Conservation (phyloP, 2,888 invertebrate species). For the Leuctra nigra region DNA sequence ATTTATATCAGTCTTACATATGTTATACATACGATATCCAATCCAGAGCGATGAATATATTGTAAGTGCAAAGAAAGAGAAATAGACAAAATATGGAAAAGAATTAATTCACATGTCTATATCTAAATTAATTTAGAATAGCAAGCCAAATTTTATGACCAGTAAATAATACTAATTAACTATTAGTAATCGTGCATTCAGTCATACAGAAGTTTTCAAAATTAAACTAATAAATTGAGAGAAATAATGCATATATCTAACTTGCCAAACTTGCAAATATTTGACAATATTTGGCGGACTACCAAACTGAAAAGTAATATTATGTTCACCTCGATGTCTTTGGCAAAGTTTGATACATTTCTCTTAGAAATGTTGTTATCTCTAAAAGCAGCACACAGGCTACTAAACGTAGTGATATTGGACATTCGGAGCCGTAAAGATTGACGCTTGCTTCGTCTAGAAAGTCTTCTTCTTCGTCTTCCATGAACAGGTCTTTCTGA, state of each 20-base stretch:
- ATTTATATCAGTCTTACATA: too few species aligned
- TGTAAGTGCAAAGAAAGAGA: too few species aligned
- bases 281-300: constrained; percentile 18
- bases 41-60: too few species aligned
- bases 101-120: too few species aligned
- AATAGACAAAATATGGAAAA: not conserved
- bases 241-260: not conserved
- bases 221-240: not conserved
- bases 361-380: constrained; percentile 93
- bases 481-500: constrained; percentile 69
- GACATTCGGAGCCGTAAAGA: constrained; percentile 73
- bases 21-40: too few species aligned
- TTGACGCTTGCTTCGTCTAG: constrained; percentile 82
- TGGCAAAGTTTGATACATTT: constrained; percentile 85
- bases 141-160: too few species aligned
- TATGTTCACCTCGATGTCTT: constrained; percentile 50
- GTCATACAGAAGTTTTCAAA: not conserved
- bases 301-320: constrained; percentile 32
- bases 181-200: too few species aligned
- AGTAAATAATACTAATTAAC: not conserved
- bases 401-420: constrained; percentile 79
- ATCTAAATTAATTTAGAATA: too few species aligned
- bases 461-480: constrained; percentile 95
- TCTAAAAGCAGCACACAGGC: constrained; percentile 94
- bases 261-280: constrained; percentile 6